Evolutionary conservation across 2,797 vertebrate species (phyloP).

Genomic region (Anguilla obscura): DNA sequence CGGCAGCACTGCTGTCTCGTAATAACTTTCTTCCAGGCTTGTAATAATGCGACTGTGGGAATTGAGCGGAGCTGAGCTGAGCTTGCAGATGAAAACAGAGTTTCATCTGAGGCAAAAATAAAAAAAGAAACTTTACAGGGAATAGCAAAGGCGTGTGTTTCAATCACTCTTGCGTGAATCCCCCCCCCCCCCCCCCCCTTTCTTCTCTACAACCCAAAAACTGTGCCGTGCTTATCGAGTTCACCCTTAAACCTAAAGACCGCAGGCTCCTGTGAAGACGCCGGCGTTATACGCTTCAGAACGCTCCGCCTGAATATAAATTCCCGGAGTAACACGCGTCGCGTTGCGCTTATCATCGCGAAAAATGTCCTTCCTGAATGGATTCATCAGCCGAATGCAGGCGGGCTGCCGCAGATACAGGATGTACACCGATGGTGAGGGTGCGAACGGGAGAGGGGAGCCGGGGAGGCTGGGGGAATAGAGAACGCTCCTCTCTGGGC

Average conservation of each 20-base stretch:
- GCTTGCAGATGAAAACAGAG: conserved; percentile 4
- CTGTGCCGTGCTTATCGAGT: not conserved
- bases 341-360: not conserved
- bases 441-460: not conserved
- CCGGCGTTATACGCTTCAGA: not conserved
- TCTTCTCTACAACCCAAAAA: not conserved
- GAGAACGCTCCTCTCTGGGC: not conserved
- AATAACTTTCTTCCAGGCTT: conserved; percentile 7
- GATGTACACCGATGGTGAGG: not conserved
- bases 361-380: not conserved
- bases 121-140: conserved; percentile 5
- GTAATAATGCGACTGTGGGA: not conserved
- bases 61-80: not conserved
- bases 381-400: not conserved
- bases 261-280: not conserved
- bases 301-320: not conserved
- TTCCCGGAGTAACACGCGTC: not conserved
- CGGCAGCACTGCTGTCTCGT: not conserved
- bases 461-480: not conserved
- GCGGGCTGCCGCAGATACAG: not conserved
- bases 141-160: not conserved
- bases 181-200: not conserved
- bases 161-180: not conserved
- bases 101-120: not conserved
- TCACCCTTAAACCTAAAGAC: not conserved